phyloP scores from a whole-genome alignment of 2,113 vertebrate species.

The Bolborhynchus lineola region DNA sequence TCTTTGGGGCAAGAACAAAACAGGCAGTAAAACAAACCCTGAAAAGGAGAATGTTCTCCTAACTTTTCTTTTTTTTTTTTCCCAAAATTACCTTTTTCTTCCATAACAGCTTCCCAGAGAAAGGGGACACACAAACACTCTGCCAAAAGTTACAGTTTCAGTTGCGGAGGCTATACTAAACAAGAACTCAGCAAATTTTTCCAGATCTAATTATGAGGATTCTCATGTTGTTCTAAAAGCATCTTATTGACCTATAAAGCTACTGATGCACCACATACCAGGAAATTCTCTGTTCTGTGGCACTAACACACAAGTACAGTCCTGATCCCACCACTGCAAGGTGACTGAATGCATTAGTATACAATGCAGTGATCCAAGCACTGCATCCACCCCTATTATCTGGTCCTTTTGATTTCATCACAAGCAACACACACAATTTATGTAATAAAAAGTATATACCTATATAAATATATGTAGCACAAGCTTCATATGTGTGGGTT shows the following conservation, averaged over 20 bases:
- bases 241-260: neutral
- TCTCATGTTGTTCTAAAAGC: neutral
- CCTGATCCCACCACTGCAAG: neutral
- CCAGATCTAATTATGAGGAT: neutral
- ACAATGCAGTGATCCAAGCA: neutral
- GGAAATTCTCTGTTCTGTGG: neutral
- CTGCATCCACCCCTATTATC: neutral
- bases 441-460: neutral
- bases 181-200: neutral
- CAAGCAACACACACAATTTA: neutral
- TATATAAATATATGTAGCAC: neutral
- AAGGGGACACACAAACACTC: neutral
- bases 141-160: neutral
- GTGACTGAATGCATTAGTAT: neutral
- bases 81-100: neutral
- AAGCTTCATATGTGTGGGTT: neutral
- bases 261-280: neutral
- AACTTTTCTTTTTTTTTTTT: neutral
- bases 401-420: neutral
- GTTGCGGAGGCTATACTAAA: neutral
- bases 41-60: neutral
- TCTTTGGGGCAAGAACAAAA: neutral
- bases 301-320: neutral
- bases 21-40: neutral
- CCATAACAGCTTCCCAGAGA: neutral